Evolutionary conservation across 2,888 invertebrate species (phyloP).

Genomic region (Limnephilus rhombicus): DNA sequence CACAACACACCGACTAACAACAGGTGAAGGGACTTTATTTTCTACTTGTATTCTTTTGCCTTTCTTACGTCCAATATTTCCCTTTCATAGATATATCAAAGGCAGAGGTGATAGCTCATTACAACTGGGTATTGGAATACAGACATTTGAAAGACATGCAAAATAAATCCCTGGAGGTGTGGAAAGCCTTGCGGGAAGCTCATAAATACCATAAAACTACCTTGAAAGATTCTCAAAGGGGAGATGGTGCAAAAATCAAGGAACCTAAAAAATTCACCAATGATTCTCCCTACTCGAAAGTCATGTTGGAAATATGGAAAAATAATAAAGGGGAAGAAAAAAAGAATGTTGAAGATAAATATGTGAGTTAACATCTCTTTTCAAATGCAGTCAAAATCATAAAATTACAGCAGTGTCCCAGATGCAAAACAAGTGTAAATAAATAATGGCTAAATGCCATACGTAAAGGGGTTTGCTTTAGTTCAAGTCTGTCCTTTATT

Average conservation of each 20-base stretch:
- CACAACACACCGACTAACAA: neutral
- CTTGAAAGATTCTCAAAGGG: slow-evolving; percentile 8
- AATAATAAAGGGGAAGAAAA: slow-evolving; percentile 41
- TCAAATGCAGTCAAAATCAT: neutral
- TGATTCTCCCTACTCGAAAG: slow-evolving; percentile 3
- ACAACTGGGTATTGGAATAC: slow-evolving; percentile 73
- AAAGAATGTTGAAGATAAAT: slow-evolving; percentile 1
- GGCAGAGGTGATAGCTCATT: slow-evolving; percentile 70
- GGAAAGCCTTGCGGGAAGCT: slow-evolving; percentile 68
- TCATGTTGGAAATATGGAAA: slow-evolving; percentile 33
- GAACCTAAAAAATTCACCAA: slow-evolving; percentile 29
- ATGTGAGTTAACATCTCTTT: neutral
- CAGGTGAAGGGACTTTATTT: no score
- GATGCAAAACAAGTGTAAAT: neutral
- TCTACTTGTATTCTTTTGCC: neutral
- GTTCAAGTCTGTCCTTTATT: no score
- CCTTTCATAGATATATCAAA: slow-evolving; percentile 54
- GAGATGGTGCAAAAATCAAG: slow-evolving; percentile 9
- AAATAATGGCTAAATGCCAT: no score
- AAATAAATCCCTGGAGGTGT: slow-evolving; percentile 72
- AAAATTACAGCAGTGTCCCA: neutral
- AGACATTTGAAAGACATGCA: slow-evolving; percentile 71
- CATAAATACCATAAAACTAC: slow-evolving; percentile 55
- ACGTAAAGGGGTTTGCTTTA: no score
- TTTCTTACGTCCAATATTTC: neutral